These are phyloP conservation scores for Nycteola revayana DNA, from an alignment of 2,888 invertebrate genomes.

Conservation along the genomic window DNA sequence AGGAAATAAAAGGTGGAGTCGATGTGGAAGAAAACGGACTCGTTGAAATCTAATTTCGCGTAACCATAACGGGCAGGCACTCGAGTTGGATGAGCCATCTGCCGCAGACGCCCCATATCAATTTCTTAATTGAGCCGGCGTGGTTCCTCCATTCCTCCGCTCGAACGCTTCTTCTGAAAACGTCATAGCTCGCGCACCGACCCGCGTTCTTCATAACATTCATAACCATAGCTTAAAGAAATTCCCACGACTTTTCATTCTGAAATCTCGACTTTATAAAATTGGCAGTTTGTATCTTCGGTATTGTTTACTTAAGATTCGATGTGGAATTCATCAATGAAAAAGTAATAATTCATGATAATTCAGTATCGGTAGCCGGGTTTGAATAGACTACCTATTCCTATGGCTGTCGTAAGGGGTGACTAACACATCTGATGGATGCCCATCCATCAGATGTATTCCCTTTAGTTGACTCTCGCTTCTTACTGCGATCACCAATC, in stretches of 20 bases:
- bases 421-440: too few relatives aligned
- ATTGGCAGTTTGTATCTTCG: too few relatives aligned
- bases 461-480: too few relatives aligned
- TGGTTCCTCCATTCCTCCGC: slow-evolving; percentile 42
- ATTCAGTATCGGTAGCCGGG: too few relatives aligned
- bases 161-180: slow-evolving; percentile 55
- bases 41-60: slow-evolving; percentile 83
- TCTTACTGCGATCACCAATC: too few relatives aligned
- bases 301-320: too few relatives aligned
- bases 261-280: slow-evolving; percentile 7
- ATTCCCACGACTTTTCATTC: slow-evolving; percentile 30
- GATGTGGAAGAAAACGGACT: slow-evolving; percentile 70
- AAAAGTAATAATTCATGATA: too few relatives aligned
- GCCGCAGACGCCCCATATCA: slow-evolving; percentile 78
- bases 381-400: too few relatives aligned
- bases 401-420: too few relatives aligned
- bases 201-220: slow-evolving; percentile 34
- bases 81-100: slow-evolving; percentile 77
- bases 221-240: slow-evolving; percentile 30
- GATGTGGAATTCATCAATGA: too few relatives aligned
- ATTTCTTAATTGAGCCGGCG: slow-evolving; percentile 74
- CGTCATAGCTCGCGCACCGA: slow-evolving; percentile 34
- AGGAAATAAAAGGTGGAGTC: slow-evolving; percentile 66
- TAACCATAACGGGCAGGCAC: slow-evolving; percentile 74
- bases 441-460: too few relatives aligned